Base-by-base conservation (phyloP, 37 sponge, comb jelly and placozoan genomes). In the Bolinopsis microptera region DNA sequence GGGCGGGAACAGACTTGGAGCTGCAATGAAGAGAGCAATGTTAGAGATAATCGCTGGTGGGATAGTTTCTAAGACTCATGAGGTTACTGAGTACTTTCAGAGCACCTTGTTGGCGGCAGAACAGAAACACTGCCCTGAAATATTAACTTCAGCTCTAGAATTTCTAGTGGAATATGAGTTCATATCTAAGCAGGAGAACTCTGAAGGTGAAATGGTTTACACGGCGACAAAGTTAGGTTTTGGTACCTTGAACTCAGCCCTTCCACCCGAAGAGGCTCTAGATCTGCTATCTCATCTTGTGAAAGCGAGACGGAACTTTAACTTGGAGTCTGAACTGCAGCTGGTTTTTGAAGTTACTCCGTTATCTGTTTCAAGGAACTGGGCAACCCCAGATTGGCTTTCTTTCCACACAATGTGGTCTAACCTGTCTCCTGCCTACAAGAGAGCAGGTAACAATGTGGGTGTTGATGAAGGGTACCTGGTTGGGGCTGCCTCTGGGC, bases 311-410 rank as follows among this genome's bases (percentile, higher is more conserved):
- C 80, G 83, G 69, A 92, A 70, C 38, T 96, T 99, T 94, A 98
- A 96, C 35, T 93, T 99, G 92, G 97, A 99, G 76, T 97, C 96
- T 94, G 99, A 99, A 68, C 95, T 99, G 83, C 99, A 99, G 92
- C 94, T 97, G 48, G 95, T 99, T 32, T 99, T 96, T 83, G 94
- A 95, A 94, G 97, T 97, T 83, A 80, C 95, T 38, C 76, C 39
- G 23, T 25, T 41, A 40, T 93, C 76, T 3, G 31, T 69, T 39
- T 68, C 22, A 38, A 88, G 28, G 39, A 94, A 32, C 92, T 99
- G 97, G 97, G 95, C 97, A 5, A 92, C 41, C 70, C 93, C 93
- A 26, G 69, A 94, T 27, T 99, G 99, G 99, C 95, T 96, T 92
- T 83, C 92, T 41, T 99, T 95, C 92, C 72, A 96, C 69, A 76